Conservation (phyloP, 2,888 invertebrate species). For the Xylophagus ater region DNA sequence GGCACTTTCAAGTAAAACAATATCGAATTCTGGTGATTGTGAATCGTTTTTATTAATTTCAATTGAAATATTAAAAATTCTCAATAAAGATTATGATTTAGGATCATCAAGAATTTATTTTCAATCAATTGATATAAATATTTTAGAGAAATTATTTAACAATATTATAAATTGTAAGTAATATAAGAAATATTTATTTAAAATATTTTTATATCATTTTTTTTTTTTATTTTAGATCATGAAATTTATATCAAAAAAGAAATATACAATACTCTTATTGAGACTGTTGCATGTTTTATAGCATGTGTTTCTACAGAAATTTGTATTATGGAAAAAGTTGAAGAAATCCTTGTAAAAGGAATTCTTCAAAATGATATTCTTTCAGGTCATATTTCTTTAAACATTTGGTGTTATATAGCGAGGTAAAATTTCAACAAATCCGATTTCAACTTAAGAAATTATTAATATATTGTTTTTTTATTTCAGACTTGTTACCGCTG, state of each 20-base stretch:
- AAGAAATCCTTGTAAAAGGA: not conserved
- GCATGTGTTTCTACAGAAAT: too few relatives aligned
- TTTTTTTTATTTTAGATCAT: not conserved
- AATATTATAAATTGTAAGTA: constrained; percentile 1
- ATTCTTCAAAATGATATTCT: not conserved
- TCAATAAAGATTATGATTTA: not conserved
- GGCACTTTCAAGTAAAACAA: not conserved
- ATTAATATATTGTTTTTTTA: not conserved
- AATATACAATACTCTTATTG: not conserved
- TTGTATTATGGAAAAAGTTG: not conserved
- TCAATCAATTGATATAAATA: too few relatives aligned
- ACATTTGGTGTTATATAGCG: not conserved
- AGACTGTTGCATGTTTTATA: not conserved
- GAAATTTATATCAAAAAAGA: not conserved
- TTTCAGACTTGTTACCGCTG: not conserved
- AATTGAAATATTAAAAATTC: not conserved
- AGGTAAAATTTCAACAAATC: not conserved
- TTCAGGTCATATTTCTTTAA: not conserved
- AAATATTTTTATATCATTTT: too few relatives aligned
- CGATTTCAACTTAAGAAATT: too few relatives aligned
- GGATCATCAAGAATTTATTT: not conserved
- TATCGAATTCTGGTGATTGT: not conserved
- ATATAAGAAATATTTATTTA: too few relatives aligned
- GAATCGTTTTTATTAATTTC: not conserved
- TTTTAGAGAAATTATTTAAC: constrained; percentile 1